Evolutionary conservation across 2,113 vertebrate species (phyloP).

Genomic region (Corythornis cristatus): DNA sequence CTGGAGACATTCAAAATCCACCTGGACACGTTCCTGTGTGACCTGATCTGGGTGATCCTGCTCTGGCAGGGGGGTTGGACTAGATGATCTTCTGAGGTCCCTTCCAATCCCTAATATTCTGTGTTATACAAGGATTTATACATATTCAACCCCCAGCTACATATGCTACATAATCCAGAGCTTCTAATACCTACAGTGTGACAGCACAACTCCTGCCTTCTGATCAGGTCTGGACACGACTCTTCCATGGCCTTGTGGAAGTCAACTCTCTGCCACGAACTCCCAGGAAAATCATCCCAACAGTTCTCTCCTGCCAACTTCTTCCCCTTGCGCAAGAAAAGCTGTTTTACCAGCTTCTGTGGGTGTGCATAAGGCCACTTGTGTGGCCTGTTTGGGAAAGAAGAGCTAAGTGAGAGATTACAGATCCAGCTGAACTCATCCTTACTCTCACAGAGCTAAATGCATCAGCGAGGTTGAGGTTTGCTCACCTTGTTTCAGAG

Average conservation of each 20-base stretch:
- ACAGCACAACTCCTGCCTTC: background rate
- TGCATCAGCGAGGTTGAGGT: background rate
- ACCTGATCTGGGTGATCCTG: too few species aligned
- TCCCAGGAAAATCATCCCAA: background rate
- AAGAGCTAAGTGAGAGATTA: background rate
- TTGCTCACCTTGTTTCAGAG: background rate
- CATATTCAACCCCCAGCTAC: background rate
- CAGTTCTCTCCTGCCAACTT: background rate
- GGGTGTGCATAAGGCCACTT: constrained; percentile 1
- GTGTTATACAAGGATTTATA: background rate
- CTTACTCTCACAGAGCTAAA: background rate
- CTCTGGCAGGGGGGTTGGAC: too few species aligned
- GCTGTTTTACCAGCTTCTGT: constrained; percentile 30
- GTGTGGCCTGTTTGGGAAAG: constrained; percentile 29
- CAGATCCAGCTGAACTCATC: background rate
- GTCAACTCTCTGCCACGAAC: background rate
- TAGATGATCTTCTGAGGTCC: too few species aligned
- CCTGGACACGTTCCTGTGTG: too few species aligned
- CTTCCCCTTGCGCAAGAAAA: background rate
- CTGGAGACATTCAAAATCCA: too few species aligned
- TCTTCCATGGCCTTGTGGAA: background rate
- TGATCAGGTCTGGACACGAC: background rate
- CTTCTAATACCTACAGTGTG: background rate
- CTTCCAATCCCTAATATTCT: too few species aligned
- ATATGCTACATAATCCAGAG: background rate